These are phyloP conservation scores for Triops longicaudatus DNA, from an alignment of 1,140 invertebrate species.

Conservation along the genomic window DNA sequence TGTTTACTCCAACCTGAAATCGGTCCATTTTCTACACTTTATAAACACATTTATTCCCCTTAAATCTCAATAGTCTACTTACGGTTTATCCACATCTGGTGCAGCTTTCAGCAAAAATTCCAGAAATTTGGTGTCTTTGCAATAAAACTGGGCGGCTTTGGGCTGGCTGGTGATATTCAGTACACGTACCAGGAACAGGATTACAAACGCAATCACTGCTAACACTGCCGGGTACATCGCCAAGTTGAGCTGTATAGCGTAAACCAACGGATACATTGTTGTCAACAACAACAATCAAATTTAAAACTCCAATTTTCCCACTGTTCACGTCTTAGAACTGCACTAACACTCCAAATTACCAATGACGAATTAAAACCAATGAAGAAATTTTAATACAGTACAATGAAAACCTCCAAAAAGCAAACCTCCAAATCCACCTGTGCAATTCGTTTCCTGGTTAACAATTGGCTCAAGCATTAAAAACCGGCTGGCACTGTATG, in stretches of 20 bases:
- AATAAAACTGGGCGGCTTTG: constrained; percentile 60
- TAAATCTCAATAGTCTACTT: constrained; percentile 29
- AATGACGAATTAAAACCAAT: no score
- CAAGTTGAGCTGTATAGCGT: neutral
- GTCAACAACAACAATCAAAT: neutral
- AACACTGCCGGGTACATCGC: constrained; percentile 63
- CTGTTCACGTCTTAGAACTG: no score
- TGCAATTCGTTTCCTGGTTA: no score
- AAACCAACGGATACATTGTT: neutral
- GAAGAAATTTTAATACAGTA: no score
- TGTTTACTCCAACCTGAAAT: constrained; percentile 44
- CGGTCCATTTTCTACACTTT: no score
- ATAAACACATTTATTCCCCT: no score
- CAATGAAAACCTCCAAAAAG: no score
- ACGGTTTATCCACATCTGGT: constrained; percentile 66
- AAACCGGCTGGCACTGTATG: no score
- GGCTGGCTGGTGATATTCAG: constrained; percentile 71
- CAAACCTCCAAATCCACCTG: no score
- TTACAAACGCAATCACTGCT: constrained; percentile 62
- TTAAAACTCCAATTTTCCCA: neutral
- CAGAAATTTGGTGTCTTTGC: constrained; percentile 62
- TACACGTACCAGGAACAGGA: constrained; percentile 69
- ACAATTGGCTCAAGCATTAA: no score
- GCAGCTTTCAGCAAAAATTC: constrained; percentile 64
- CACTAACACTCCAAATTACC: no score